Evolutionary conservation across 2,113 vertebrate genomes (phyloP).

Genomic region (Lutjanus erythropterus): DNA sequence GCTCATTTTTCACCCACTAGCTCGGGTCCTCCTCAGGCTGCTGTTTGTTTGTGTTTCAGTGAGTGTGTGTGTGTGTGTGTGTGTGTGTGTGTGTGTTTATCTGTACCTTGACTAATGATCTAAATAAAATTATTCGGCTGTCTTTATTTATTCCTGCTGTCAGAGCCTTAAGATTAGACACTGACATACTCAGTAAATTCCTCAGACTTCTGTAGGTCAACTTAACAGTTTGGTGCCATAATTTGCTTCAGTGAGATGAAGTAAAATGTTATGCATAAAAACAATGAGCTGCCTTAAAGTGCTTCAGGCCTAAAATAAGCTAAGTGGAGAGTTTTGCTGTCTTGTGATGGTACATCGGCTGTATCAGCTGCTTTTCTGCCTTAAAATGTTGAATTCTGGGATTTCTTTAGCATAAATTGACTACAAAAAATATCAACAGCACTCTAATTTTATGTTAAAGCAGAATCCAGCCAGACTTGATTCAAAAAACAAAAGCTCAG

Average conservation of each 20-base stretch:
- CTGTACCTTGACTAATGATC: slow-evolving; percentile 47
- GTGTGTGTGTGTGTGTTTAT: slow-evolving; percentile 14
- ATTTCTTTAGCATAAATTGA: neutral
- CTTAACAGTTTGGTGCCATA: neutral
- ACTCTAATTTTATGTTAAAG: no score
- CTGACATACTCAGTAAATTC: slow-evolving; percentile 20
- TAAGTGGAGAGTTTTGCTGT: neutral
- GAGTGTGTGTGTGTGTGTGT: slow-evolving; percentile 8
- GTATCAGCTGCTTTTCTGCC: neutral
- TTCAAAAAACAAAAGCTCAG: no score
- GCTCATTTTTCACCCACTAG: slow-evolving; percentile 68
- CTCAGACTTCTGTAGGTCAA: slow-evolving; percentile 4
- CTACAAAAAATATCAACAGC: neutral
- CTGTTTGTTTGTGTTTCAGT: slow-evolving; percentile 22
- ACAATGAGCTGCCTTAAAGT: neutral
- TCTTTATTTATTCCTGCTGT: slow-evolving; percentile 35
- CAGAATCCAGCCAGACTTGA: no score
- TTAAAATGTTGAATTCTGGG: neutral
- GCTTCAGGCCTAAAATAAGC: neutral
- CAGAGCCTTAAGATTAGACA: slow-evolving; percentile 14
- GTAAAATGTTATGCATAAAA: neutral
- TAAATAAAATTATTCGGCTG: slow-evolving; percentile 25
- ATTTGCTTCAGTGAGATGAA: slow-evolving; percentile 1
- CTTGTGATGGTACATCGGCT: neutral
- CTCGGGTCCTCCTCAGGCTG: slow-evolving; percentile 41